Conservation (phyloP, 2,113 vertebrate species). For the Lophochroa leadbeateri region DNA sequence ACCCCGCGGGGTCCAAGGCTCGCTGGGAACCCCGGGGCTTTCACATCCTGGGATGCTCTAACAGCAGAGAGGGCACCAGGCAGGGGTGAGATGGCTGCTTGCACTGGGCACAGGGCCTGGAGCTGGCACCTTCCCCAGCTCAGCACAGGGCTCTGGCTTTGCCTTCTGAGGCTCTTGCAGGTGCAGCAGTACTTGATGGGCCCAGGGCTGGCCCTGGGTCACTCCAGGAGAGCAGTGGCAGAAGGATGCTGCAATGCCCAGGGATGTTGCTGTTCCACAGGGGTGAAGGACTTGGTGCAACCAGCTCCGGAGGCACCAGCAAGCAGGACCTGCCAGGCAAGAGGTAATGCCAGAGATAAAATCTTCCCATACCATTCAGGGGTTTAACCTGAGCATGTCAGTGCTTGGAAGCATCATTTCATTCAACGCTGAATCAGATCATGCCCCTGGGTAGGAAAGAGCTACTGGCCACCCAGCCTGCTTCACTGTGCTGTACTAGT, state of each 20-base stretch:
- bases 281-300: not conserved
- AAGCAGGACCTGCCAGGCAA: not conserved
- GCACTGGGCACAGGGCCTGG: not conserved
- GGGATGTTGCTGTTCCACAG: not conserved
- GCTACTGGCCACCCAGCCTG: not conserved
- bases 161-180: not conserved
- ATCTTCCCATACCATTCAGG: fast-evolving
- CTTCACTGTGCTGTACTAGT: not conserved
- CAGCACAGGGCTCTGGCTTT: not conserved
- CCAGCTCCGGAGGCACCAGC: not conserved
- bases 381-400: not conserved
- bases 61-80: not conserved
- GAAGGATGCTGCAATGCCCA: not conserved
- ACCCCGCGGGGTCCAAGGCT: fast-evolving
- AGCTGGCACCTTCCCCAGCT: not conserved
- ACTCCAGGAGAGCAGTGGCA: fast-evolving
- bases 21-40: not conserved
- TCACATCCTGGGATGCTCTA: not conserved
- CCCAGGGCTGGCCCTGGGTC: not conserved
- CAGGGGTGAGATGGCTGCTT: not conserved
- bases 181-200: not conserved
- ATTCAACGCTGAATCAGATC: not conserved
- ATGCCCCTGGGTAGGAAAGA: not conserved
- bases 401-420: not conserved
- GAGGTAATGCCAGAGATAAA: not conserved